Conservation (phyloP, 2,113 vertebrate species). For the Ardeotis arabs region DNA sequence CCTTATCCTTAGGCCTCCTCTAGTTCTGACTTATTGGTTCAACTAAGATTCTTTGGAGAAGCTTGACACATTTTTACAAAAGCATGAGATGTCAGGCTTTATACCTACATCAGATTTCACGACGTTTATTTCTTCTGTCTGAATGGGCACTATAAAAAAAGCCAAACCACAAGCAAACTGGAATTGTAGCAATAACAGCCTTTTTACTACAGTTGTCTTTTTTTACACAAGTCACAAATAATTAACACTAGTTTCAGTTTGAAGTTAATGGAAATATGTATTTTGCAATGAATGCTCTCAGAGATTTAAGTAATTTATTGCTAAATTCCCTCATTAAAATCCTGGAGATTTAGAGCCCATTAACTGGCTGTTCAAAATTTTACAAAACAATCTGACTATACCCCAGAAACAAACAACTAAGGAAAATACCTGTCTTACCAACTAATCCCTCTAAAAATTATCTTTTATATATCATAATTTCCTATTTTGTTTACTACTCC, state of each 20-base stretch:
- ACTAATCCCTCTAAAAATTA: not conserved
- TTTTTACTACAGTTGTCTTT: not conserved
- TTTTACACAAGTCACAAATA: not conserved
- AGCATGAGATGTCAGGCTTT: not conserved
- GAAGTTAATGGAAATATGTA: not conserved
- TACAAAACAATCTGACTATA: not conserved
- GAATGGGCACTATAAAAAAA: not conserved
- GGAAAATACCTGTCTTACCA: not conserved
- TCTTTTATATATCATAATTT: not conserved
- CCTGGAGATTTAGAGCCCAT: not conserved
- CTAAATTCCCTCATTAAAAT: not conserved
- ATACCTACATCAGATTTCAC: not conserved
- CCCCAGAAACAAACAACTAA: not conserved
- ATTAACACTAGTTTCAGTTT: not conserved
- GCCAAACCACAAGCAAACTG: not conserved
- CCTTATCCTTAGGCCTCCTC: not conserved
- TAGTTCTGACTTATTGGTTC: not conserved
- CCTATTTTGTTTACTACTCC: not conserved
- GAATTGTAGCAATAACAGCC: not conserved
- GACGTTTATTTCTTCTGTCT: not conserved
- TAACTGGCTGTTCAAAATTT: not conserved
- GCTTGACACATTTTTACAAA: not conserved
- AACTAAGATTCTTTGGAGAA: not conserved
- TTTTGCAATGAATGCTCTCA: not conserved
- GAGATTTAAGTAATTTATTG: not conserved